Percentiles rank a stretch among this genome's conserved stretches.
Evolutionary conservation across 2,113 vertebrate species (phyloP).

Genomic region (Stigmatopora argus): DNA sequence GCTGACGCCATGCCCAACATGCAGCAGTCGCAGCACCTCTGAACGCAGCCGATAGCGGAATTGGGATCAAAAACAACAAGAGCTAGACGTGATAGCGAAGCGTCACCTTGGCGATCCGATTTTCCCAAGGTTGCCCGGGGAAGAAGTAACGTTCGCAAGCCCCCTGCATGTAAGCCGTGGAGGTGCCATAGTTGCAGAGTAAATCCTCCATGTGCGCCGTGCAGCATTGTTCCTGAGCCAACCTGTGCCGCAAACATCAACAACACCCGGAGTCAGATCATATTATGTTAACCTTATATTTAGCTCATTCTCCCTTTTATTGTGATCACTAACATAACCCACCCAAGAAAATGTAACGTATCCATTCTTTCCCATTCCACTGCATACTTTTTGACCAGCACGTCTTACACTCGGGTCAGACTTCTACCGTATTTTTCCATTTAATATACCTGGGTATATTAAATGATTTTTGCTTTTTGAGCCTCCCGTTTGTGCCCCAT

Average conservation of each 20-base stretch:
- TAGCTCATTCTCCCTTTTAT: too few relatives aligned
- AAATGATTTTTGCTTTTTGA: too few relatives aligned
- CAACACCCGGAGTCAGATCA: too few relatives aligned
- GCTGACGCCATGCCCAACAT: constrained; percentile 72
- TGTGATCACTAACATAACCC: too few relatives aligned
- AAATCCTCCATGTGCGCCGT: neutral
- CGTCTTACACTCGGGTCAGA: too few relatives aligned
- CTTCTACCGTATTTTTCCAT: too few relatives aligned
- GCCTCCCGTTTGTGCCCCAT: too few relatives aligned
- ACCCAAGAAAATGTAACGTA: too few relatives aligned
- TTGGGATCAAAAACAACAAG: neutral
- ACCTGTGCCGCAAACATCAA: constrained; percentile 15
- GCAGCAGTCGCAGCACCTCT: constrained; percentile 91
- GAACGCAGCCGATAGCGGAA: neutral
- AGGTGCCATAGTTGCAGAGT: constrained; percentile 44
- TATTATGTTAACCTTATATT: too few relatives aligned
- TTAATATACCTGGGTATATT: too few relatives aligned
- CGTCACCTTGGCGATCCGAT: constrained; percentile 44
- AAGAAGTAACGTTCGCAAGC: constrained; percentile 52
- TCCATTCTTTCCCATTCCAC: too few relatives aligned
- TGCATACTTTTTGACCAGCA: too few relatives aligned
- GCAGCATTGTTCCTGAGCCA: constrained; percentile 59
- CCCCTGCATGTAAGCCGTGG: constrained; percentile 18
- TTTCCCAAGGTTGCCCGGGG: constrained; percentile 31
- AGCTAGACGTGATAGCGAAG: neutral